phyloP scores from a whole-genome alignment of 2,797 vertebrate genomes.

The Poeciliopsis gracilis region DNA sequence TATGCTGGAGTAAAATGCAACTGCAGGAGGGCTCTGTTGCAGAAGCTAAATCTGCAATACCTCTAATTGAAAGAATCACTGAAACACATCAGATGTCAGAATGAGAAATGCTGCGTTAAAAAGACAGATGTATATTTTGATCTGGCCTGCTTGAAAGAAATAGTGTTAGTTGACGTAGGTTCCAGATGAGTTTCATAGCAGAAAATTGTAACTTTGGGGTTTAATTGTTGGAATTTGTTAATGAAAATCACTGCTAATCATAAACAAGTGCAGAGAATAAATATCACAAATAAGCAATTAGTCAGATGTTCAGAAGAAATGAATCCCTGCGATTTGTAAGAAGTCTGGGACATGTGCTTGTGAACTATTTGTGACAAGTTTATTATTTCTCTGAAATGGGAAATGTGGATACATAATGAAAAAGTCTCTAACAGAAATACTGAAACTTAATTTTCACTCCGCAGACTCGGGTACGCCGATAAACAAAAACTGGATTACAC shows the following conservation, averaged over 20 bases:
- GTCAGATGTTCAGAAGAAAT: constrained; percentile 2
- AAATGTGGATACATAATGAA: constrained; percentile 4
- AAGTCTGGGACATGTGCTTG: neutral
- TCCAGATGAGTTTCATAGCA: constrained; percentile 37
- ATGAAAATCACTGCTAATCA: constrained; percentile 11
- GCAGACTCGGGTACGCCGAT: neutral
- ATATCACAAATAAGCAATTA: constrained; percentile 11
- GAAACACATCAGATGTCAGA: constrained; percentile 7
- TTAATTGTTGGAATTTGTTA: constrained; percentile 7
- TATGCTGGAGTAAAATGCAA: neutral
- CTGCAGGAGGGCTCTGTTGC: neutral
- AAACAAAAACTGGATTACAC: neutral
- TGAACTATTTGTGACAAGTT: neutral
- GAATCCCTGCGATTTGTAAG: neutral
- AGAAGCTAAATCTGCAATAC: constrained; percentile 11
- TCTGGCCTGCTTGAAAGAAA: neutral
- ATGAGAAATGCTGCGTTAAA: neutral
- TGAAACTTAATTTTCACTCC: neutral
- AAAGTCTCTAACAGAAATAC: neutral
- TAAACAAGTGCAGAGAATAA: neutral
- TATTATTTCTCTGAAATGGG: neutral
- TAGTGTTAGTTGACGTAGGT: constrained; percentile 1
- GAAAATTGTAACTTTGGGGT: neutral
- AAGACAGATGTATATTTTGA: neutral
- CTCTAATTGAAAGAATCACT: neutral